These are phyloP conservation scores for Elanoides forficatus DNA, from an alignment of 2,113 vertebrate species.

Conservation along the genomic window DNA sequence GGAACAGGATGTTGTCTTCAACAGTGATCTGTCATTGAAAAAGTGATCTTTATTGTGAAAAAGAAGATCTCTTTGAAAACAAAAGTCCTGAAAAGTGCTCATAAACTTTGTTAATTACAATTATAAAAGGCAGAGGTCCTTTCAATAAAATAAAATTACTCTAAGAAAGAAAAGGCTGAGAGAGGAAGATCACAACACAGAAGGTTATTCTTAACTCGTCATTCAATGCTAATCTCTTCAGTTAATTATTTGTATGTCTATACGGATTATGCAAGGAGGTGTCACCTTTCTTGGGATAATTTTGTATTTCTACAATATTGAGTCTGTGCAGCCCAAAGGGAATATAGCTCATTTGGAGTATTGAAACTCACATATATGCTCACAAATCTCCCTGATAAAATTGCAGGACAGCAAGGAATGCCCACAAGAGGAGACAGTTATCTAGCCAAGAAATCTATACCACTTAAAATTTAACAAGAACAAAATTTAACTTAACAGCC, in stretches of 20 bases:
- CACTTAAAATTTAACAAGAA: neutral
- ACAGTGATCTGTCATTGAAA: neutral
- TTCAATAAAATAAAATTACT: neutral
- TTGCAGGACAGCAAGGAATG: neutral
- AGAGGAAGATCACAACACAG: neutral
- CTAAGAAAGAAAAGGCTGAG: neutral
- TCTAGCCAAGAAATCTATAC: neutral
- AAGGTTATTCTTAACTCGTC: neutral
- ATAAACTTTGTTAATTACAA: neutral
- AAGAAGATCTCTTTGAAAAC: neutral
- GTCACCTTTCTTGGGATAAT: neutral
- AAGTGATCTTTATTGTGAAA: neutral
- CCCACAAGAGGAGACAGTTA: neutral
- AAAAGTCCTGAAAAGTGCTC: neutral
- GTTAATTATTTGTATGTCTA: neutral
- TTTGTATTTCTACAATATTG: neutral
- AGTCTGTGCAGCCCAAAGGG: neutral
- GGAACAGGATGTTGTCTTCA: neutral
- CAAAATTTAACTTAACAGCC: neutral
- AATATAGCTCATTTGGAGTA: neutral
- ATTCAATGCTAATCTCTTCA: neutral
- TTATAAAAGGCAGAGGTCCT: neutral
- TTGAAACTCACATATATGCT: neutral
- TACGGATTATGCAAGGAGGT: neutral
- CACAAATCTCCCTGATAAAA: neutral